A percentile compares a stretch with the other conserved stretches of the same genome.
Evolutionary conservation across 2,113 vertebrate species (phyloP).

Genomic region (Paradoxurus hermaphroditus): DNA sequence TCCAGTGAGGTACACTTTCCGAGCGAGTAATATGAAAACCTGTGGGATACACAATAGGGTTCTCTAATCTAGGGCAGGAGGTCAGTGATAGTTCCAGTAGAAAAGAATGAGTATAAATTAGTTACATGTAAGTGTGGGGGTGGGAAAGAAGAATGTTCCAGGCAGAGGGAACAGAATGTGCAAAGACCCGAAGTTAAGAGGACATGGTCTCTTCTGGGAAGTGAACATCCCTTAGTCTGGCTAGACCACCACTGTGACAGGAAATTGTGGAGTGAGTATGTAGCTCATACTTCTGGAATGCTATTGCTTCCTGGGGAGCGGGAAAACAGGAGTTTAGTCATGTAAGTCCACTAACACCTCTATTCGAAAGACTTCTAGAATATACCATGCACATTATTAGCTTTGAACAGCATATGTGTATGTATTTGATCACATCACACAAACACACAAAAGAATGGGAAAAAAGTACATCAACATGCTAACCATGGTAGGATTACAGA

Average conservation of each 20-base stretch:
- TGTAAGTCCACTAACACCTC: background rate
- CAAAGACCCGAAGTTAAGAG: background rate
- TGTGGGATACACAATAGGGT: background rate
- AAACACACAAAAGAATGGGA: background rate
- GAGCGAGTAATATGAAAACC: background rate
- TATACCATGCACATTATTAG: background rate
- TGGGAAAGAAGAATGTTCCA: background rate
- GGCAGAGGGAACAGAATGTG: background rate
- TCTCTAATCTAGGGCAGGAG: background rate
- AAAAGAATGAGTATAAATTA: background rate
- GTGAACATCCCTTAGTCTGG: background rate
- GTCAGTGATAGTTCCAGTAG: background rate
- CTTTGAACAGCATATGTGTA: background rate
- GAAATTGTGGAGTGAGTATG: background rate
- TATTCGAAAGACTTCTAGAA: conserved; percentile 13
- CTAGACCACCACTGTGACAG: background rate
- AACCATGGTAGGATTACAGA: background rate
- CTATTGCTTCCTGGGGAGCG: background rate
- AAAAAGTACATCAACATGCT: conserved; percentile 32
- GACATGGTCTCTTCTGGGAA: background rate
- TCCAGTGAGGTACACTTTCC: background rate
- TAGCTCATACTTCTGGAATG: background rate
- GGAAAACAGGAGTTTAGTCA: background rate
- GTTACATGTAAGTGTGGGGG: background rate
- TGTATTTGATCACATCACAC: background rate